Evolutionary conservation across 1,140 invertebrate species (phyloP).

Genomic region (Phymorhynchus buccinoides): DNA sequence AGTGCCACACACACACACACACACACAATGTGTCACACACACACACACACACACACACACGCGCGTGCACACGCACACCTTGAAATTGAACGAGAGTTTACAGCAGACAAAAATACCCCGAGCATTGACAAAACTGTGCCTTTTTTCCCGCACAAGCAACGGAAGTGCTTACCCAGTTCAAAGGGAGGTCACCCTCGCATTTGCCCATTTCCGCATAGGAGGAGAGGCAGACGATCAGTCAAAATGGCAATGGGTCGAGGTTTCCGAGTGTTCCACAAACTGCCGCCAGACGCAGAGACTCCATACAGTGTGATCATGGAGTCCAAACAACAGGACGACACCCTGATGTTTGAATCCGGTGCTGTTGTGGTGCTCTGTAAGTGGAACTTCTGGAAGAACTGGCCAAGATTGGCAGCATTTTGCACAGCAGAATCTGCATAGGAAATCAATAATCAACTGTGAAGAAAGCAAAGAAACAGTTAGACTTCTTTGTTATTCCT

Average conservation of each 20-base stretch:
- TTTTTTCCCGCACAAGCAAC: no score
- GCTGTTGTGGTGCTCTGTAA: conserved; percentile 88
- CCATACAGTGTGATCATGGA: conserved; percentile 89
- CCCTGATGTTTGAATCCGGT: conserved; percentile 91
- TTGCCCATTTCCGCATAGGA: conserved; percentile 24
- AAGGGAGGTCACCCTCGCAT: not conserved
- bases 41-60: no score
- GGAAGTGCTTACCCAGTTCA: no score
- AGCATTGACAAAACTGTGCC: no score
- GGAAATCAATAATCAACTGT: not conserved
- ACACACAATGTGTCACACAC: no score
- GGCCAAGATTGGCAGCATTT: no score
- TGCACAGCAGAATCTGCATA: not conserved
- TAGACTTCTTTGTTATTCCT: no score
- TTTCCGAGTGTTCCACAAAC: conserved; percentile 91
- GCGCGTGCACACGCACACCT: no score
- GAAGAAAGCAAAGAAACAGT: not conserved
- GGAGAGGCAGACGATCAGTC: not conserved
- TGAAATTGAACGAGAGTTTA: no score
- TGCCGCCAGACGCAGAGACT: conserved; percentile 78
- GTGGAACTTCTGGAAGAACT: conserved; percentile 59
- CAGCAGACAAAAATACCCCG: no score
- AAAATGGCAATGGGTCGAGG: conserved; percentile 89
- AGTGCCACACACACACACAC: no score
- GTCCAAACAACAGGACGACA: conserved; percentile 87